phyloP scores from a whole-genome alignment of 2,113 vertebrate genomes.

The Terrapene triunguis region DNA sequence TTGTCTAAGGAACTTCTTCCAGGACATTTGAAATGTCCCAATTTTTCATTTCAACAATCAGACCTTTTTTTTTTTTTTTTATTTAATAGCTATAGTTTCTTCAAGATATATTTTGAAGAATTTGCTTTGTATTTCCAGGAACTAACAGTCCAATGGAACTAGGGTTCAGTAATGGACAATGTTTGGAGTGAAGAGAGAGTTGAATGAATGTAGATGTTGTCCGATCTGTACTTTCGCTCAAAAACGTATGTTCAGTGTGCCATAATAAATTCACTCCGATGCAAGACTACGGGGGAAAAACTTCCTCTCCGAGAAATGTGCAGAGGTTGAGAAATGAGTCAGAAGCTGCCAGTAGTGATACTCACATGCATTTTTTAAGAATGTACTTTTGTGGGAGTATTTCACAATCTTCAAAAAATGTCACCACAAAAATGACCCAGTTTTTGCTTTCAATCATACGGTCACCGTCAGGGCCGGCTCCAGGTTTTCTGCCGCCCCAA shows the following conservation, averaged over 20 bases:
- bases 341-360: not conserved
- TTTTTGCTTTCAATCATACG: not conserved
- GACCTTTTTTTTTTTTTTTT: constrained; percentile 36
- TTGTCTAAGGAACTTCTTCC: constrained; percentile 5
- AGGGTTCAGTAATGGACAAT: constrained; percentile 37
- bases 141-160: not conserved
- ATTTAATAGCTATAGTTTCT: constrained; percentile 30
- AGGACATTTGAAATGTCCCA: not conserved
- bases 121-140: constrained; percentile 33
- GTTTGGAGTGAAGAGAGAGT: constrained; percentile 59
- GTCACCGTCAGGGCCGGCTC: no score
- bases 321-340: not conserved
- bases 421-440: not conserved
- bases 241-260: constrained; percentile 41
- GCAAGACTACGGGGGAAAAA: not conserved
- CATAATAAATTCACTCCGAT: constrained; percentile 28
- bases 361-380: not conserved
- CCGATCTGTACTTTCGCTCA: constrained; percentile 58
- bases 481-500: no score
- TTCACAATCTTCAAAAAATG: not conserved
- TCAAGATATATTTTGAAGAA: constrained; percentile 34
- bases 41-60: constrained; percentile 32
- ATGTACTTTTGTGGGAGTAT: not conserved
- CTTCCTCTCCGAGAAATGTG: not conserved
- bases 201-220: constrained; percentile 54